These are phyloP conservation scores for Dendrolimus punctatus DNA, from an alignment of 1,140 invertebrate species.

Conservation along the genomic window DNA sequence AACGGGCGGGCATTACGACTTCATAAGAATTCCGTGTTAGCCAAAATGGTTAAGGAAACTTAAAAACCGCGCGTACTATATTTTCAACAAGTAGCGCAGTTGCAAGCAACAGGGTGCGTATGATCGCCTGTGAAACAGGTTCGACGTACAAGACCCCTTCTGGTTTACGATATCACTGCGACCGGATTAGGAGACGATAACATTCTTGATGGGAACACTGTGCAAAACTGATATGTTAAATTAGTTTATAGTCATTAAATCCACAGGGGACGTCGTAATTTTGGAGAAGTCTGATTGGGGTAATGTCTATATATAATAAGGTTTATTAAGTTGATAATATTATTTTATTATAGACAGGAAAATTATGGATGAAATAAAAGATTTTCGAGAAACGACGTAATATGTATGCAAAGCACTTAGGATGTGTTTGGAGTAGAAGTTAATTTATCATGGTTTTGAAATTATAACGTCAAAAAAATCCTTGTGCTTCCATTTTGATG, in stretches of 20 bases:
- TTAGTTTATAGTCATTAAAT: constrained; percentile 46
- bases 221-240: constrained; percentile 53
- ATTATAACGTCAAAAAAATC: too few relatives aligned
- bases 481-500: too few relatives aligned
- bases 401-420: too few relatives aligned
- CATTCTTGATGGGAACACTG: constrained; percentile 48
- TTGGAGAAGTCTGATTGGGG: constrained; percentile 23
- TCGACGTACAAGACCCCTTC: constrained; percentile 54
- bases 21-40: not conserved
- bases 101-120: constrained; percentile 39
- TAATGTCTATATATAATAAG: constrained; percentile 28
- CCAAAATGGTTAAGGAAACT: constrained; percentile 13
- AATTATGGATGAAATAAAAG: too few relatives aligned
- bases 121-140: constrained; percentile 52
- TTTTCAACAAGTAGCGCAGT: constrained; percentile 35
- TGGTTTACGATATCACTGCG: constrained; percentile 60
- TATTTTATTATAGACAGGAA: constrained; percentile 10
- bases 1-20: too few relatives aligned
- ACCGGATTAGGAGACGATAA: constrained; percentile 64
- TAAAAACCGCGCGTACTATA: constrained; percentile 27
- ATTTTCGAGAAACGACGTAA: too few relatives aligned
- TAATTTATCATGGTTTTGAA: too few relatives aligned
- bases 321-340: constrained; percentile 20
- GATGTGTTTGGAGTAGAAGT: too few relatives aligned
- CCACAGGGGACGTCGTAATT: constrained; percentile 36